These are phyloP conservation scores for Anomalospiza imberbis DNA, from an alignment of 2,797 vertebrate species.

Conservation along the genomic window DNA sequence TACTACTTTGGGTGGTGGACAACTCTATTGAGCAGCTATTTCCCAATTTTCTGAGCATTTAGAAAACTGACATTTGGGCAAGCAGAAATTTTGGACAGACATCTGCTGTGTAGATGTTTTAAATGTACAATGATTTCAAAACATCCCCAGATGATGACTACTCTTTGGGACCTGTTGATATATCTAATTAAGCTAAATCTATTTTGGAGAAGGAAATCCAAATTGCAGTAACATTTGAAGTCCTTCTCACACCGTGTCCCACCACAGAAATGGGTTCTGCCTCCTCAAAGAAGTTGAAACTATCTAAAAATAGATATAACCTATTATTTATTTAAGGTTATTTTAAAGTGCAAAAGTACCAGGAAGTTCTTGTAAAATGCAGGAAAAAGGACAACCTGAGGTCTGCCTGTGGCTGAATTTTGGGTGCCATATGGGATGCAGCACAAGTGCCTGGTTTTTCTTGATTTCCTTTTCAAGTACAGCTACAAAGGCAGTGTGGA, in stretches of 20 bases:
- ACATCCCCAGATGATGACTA: neutral
- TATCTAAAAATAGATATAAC: neutral
- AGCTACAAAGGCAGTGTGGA: neutral
- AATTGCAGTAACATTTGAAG: neutral
- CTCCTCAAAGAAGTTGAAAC: neutral
- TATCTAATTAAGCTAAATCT: neutral
- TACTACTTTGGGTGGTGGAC: constrained; percentile 33
- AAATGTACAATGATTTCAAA: neutral
- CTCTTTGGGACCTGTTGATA: neutral
- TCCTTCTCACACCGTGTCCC: rapidly evolving
- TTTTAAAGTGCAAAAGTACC: neutral
- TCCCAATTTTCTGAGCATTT: neutral
- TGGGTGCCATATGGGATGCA: neutral
- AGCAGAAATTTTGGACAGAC: neutral
- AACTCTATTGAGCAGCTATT: neutral
- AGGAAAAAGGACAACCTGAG: neutral
- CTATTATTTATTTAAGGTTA: neutral
- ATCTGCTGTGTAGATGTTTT: neutral
- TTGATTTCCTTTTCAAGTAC: neutral
- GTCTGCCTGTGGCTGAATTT: neutral
- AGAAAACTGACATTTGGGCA: neutral
- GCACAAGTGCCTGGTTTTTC: neutral
- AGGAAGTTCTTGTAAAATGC: neutral
- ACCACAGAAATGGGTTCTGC: neutral
- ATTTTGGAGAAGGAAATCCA: neutral